Evolutionary conservation across 2,113 vertebrate species (phyloP).

Genomic region (Bucco capensis): DNA sequence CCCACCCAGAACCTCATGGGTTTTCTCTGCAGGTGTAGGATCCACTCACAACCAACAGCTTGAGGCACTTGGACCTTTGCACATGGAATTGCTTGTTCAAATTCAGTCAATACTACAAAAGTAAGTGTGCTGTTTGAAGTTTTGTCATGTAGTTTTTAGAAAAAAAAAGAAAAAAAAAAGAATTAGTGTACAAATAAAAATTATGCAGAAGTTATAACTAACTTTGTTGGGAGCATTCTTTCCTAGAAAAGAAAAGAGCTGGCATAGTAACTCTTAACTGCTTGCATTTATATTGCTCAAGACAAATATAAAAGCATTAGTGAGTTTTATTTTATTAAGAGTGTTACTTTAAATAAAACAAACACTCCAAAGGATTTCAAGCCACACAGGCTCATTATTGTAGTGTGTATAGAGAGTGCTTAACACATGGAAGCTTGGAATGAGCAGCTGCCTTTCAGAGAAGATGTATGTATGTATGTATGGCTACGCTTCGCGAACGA

Average conservation of each 20-base stretch:
- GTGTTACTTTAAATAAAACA: slow-evolving; percentile 36
- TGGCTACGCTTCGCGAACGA: too few species aligned
- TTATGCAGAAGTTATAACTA: background rate
- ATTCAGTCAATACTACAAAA: background rate
- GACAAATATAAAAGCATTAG: background rate
- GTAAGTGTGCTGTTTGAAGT: background rate
- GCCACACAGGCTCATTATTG: background rate
- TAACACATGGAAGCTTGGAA: slow-evolving; percentile 6
- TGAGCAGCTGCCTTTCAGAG: slow-evolving; percentile 29
- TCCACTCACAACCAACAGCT: background rate
- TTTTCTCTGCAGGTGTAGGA: background rate
- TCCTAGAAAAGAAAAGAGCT: background rate
- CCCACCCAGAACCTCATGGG: background rate
- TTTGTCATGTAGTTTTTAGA: background rate
- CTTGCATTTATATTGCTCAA: background rate
- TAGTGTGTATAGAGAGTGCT: background rate
- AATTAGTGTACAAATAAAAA: background rate
- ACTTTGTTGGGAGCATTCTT: background rate
- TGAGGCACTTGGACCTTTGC: background rate
- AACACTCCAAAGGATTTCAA: slow-evolving; percentile 32
- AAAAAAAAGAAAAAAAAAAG: too few species aligned
- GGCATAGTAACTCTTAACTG: background rate
- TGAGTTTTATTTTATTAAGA: slow-evolving; percentile 27
- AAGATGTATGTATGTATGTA: too few species aligned
- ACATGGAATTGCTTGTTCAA: background rate